Percentiles rank a stretch among this genome's conserved stretches.
Conservation (phyloP, 2,888 invertebrate species). For the Leucophora obtusa region DNA sequence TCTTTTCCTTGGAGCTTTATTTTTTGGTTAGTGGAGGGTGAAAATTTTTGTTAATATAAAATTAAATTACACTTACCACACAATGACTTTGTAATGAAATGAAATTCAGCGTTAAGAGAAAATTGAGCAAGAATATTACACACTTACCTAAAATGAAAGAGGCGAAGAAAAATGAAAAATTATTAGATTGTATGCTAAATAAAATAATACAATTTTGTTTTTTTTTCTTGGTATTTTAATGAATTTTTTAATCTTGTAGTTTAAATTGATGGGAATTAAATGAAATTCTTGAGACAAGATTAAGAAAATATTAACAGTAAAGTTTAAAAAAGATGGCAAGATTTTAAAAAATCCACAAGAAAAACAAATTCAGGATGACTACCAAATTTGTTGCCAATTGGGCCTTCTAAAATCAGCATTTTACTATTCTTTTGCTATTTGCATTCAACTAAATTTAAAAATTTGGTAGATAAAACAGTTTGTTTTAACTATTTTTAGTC, state of each 20-base stretch:
- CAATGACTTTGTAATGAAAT: conserved; percentile 61
- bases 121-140: conserved; percentile 51
- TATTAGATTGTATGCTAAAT: conserved; percentile 63
- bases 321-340: no score
- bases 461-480: no score
- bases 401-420: no score
- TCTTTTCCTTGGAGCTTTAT: neutral
- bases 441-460: no score
- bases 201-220: conserved; percentile 6
- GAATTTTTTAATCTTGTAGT: neutral
- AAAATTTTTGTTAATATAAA: conserved; percentile 23
- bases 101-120: conserved; percentile 54
- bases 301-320: no score
- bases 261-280: neutral
- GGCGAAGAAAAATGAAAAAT: conserved; percentile 57
- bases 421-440: no score
- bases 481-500: no score
- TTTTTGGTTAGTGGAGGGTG: conserved; percentile 20
- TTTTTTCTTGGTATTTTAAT: neutral
- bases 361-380: no score
- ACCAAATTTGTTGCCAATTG: no score
- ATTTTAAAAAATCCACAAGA: no score
- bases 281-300: no score
- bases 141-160: conserved; percentile 43
- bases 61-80: conserved; percentile 60